Base-by-base conservation (phyloP, 2,888 invertebrate genomes). In the Pachliopta kotzebuea region DNA sequence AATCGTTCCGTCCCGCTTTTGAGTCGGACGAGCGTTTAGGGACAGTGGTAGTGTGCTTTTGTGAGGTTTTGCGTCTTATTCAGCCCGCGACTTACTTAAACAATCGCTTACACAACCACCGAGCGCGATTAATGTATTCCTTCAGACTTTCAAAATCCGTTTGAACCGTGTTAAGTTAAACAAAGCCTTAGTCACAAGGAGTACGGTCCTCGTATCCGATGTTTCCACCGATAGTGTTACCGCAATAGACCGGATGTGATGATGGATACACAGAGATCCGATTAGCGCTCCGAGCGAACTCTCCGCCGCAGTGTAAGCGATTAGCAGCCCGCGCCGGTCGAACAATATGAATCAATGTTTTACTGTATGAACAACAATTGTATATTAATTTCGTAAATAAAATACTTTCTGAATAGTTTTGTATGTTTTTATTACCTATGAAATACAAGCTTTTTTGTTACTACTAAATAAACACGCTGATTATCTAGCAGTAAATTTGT, bases 321-420 rank as follows among this genome's bases (percentile, higher is more conserved):
- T 65, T 63, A 68, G 78, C 37, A 66, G 75, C 70, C 79, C 78
- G 37, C 37, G 73, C 72, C 75, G 75, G 83, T 83, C 80, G 78
- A 78, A 77, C 81, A 77, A 76, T 72, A 75, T 75, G 77, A 79
- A 84, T 83, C 80, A 81, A 81, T 85, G 78, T 80, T 82, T 80
- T 80, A 81, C 79, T 78, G 84, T 88, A 88, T 86, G 88, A 87
- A 83, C 83, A 82, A 85, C 80, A 84, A 88, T 88, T 90, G 90
- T 90, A 89, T 90, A 90, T 85, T 90, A 84, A 89, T 90, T 90
- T 90, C 88, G 83, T 90, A 85, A 91, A 90, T 91, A 90, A 90
- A 90, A 88, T 83, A 84, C 84, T 88, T 83, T 87, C 84, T 80
- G 71, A 83, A 83, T 80, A 78, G 74, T 49, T 67, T 56, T 68